A percentile compares a stretch with the other conserved stretches of the same genome.
Evolutionary conservation across 2,113 vertebrate genomes (phyloP).

Genomic region (Microcebus lehilahytsara): DNA sequence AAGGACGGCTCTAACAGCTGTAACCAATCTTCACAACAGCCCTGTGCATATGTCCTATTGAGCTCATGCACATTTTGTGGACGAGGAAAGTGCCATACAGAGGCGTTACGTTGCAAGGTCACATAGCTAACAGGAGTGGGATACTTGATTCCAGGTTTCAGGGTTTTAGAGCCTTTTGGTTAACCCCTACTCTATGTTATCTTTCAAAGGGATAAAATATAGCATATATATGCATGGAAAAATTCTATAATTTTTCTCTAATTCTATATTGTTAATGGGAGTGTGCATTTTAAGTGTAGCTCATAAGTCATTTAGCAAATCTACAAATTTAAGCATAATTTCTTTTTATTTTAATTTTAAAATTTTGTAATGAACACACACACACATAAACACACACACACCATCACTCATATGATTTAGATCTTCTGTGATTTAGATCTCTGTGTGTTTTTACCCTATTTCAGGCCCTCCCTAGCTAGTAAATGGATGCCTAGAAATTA

Average conservation of each 20-base stretch:
- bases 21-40: neutral
- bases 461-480: neutral
- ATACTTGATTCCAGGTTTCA: neutral
- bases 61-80: neutral
- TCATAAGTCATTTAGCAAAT: neutral
- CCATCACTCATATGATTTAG: neutral
- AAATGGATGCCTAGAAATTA: neutral
- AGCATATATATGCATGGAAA: neutral
- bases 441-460: neutral
- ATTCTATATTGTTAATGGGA: neutral
- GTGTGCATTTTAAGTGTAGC: neutral
- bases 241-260: neutral
- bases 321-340: neutral
- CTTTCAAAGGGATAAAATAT: neutral
- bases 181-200: neutral
- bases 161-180: neutral
- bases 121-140: neutral
- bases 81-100: no score
- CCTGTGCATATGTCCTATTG: neutral
- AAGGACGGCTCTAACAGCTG: neutral
- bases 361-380: neutral
- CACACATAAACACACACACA: no score
- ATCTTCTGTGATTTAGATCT: neutral
- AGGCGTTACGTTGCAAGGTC: neutral
- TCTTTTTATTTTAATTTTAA: constrained; percentile 8